Conservation (phyloP, 2,113 vertebrate genomes). For the Scolopax mira region DNA sequence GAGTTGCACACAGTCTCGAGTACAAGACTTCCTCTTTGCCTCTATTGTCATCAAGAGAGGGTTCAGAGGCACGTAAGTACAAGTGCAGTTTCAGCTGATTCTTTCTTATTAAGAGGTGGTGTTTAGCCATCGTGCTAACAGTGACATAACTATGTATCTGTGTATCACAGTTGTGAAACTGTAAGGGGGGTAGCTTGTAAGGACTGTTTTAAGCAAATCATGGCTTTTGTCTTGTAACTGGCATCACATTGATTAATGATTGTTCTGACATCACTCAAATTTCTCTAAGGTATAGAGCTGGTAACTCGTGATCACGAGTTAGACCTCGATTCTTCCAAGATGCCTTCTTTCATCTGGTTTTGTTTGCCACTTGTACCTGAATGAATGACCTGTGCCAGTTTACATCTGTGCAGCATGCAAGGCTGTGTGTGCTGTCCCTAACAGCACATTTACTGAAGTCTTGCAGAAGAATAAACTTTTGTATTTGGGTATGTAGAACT, state of each 20-base stretch:
- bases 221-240: background rate
- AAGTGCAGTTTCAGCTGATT: background rate
- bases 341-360: background rate
- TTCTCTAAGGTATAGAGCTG: background rate
- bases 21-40: background rate
- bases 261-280: background rate
- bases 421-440: background rate
- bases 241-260: background rate
- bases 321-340: background rate
- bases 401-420: background rate
- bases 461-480: conserved; percentile 16
- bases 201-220: background rate
- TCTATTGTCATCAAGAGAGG: background rate
- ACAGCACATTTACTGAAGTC: background rate
- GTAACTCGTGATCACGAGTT: background rate
- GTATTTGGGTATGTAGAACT: background rate
- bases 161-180: background rate
- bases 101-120: background rate
- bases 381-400: background rate
- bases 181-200: background rate
- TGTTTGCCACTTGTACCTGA: background rate
- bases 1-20: background rate
- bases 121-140: background rate
- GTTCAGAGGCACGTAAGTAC: background rate
- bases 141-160: background rate